Evolutionary conservation across 2,113 vertebrate species (phyloP).

Genomic region (Hydrochoerus hydrochaeris): DNA sequence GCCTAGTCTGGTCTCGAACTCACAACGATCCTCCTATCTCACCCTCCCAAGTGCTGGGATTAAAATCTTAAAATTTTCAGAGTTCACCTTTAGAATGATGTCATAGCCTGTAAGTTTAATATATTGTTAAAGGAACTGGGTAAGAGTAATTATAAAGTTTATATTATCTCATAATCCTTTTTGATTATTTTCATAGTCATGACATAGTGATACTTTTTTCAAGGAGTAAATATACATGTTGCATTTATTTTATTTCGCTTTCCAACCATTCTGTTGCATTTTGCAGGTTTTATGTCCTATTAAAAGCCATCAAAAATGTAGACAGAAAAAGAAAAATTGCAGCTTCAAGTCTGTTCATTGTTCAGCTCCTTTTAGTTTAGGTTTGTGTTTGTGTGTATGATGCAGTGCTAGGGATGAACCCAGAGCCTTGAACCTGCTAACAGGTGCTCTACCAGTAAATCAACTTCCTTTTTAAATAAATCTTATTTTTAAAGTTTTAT

Average conservation of each 20-base stretch:
- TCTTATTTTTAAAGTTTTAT: conserved; percentile 46
- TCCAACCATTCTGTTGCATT: conserved; percentile 39
- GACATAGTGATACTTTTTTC: conserved; percentile 19
- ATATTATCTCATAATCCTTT: conserved; percentile 23
- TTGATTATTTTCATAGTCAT: conserved; percentile 51
- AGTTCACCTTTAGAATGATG: conserved; percentile 34
- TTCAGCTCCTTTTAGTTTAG: conserved; percentile 5
- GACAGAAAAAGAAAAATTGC: conserved; percentile 27
- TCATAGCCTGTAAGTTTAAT: conserved; percentile 42
- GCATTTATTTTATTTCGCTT: conserved; percentile 42
- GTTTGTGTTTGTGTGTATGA: not conserved
- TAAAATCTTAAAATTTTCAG: conserved; percentile 38
- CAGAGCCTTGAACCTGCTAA: not conserved
- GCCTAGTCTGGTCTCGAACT: too few species aligned
- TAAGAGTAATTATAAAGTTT: conserved; percentile 16
- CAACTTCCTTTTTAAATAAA: not conserved
- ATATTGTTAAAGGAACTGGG: not conserved
- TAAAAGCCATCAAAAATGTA: conserved; percentile 42
- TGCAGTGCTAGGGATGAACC: not conserved
- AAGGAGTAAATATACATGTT: not conserved
- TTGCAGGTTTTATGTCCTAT: conserved; percentile 31
- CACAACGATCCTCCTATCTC: too few species aligned
- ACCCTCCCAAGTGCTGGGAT: too few species aligned
- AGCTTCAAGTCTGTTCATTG: conserved; percentile 48
- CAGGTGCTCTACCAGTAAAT: not conserved